Evolutionary conservation across 2,113 vertebrate species (phyloP).

Genomic region (Crotalus viridis): DNA sequence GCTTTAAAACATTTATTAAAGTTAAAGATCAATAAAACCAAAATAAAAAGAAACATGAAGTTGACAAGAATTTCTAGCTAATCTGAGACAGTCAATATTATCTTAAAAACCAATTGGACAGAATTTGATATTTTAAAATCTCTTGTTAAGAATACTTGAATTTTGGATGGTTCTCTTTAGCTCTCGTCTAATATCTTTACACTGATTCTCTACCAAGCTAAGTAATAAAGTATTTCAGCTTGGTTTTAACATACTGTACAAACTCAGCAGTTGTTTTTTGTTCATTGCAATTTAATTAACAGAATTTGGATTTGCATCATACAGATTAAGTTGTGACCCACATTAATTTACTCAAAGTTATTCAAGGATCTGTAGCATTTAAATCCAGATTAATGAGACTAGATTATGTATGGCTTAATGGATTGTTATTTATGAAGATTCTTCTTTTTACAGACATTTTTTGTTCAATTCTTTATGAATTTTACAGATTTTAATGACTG

Average conservation of each 20-base stretch:
- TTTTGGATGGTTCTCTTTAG: neutral
- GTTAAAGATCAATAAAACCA: neutral
- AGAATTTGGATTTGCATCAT: neutral
- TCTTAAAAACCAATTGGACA: neutral
- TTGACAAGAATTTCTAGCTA: neutral
- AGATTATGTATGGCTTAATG: neutral
- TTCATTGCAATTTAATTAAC: neutral
- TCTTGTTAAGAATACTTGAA: neutral
- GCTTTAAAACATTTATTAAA: neutral
- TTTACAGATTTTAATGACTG: constrained; percentile 90
- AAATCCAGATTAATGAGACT: neutral
- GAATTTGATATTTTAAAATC: neutral
- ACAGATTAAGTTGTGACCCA: neutral
- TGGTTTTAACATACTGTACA: neutral
- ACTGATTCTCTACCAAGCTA: neutral
- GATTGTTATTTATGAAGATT: neutral
- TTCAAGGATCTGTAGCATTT: neutral
- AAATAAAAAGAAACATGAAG: neutral
- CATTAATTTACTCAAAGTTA: neutral
- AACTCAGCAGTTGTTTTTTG: neutral
- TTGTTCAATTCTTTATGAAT: neutral
- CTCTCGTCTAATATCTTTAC: neutral
- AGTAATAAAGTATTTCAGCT: neutral
- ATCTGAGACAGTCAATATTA: neutral
- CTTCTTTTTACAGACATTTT: neutral